A percentile compares a stretch with the other conserved stretches of the same genome.
phyloP scores from a whole-genome alignment of 2,113 vertebrate genomes.

The Pterocles burchelli region DNA sequence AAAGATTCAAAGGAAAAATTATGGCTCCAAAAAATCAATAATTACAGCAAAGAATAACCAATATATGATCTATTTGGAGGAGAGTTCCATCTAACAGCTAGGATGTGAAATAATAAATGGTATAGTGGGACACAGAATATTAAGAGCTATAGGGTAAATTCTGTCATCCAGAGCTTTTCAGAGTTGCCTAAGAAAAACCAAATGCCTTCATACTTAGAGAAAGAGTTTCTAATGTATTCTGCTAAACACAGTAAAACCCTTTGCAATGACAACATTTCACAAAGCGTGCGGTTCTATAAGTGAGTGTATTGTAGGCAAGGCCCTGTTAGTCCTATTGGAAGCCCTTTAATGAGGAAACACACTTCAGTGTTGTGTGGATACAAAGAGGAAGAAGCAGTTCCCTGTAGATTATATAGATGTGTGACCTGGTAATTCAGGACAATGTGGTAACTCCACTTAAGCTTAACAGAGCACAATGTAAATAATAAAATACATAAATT shows the following conservation, averaged over 20 bases:
- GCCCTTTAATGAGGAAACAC: neutral
- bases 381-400: neutral
- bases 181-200: neutral
- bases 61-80: neutral
- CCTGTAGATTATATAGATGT: neutral
- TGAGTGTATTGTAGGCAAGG: neutral
- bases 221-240: neutral
- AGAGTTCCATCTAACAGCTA: neutral
- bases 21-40: neutral
- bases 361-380: neutral
- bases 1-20: neutral
- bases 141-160: neutral
- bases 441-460: neutral
- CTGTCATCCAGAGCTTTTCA: neutral
- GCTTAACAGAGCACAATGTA: neutral
- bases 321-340: neutral
- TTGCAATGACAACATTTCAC: neutral
- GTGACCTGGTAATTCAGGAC: neutral
- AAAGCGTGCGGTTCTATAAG: neutral
- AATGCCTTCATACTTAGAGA: neutral
- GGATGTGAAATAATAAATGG: neutral
- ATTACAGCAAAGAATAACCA: neutral
- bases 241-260: neutral
- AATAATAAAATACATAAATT: neutral
- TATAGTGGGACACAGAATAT: neutral